Conservation (phyloP, 2,888 invertebrate species). For the Phaonia tiefii region DNA sequence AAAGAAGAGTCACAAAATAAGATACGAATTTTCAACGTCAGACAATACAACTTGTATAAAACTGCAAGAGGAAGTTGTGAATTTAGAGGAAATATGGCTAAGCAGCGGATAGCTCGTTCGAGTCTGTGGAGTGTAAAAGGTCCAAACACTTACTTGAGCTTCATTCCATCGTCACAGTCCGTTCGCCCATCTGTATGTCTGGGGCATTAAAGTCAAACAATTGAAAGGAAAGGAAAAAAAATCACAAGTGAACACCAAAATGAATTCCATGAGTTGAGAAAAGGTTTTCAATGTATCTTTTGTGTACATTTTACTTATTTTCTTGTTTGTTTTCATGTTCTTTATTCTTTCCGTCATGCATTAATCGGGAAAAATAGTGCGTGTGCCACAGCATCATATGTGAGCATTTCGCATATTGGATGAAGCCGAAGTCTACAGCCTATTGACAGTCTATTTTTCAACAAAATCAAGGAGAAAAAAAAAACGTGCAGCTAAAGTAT, state of each 20-base stretch:
- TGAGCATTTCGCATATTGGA: constrained; percentile 37
- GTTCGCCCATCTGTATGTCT: background rate
- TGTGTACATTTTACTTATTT: constrained; percentile 17
- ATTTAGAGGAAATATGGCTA: constrained; percentile 47
- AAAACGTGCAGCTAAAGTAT: background rate
- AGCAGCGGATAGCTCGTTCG: constrained; percentile 35
- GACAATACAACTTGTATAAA: constrained; percentile 22
- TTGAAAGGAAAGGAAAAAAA: constrained; percentile 30
- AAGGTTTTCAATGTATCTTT: constrained; percentile 17
- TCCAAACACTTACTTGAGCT: constrained; percentile 43
- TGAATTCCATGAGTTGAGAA: background rate
- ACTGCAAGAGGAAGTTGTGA: constrained; percentile 56
- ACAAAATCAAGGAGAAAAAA: background rate
- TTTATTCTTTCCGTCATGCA: too few species aligned
- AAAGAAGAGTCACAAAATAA: constrained; percentile 5
- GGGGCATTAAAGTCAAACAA: constrained; percentile 25
- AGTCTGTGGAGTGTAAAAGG: constrained; percentile 29
- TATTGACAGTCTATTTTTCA: background rate
- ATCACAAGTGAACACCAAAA: constrained; percentile 21
- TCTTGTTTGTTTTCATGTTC: background rate
- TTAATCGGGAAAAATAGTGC: constrained; percentile 19
- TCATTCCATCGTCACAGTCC: background rate
- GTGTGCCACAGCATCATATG: constrained; percentile 54
- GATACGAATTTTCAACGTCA: constrained; percentile 29
- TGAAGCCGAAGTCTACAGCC: background rate